Conservation (phyloP, 2,797 vertebrate genomes). For the Enteromius treurensis region DNA sequence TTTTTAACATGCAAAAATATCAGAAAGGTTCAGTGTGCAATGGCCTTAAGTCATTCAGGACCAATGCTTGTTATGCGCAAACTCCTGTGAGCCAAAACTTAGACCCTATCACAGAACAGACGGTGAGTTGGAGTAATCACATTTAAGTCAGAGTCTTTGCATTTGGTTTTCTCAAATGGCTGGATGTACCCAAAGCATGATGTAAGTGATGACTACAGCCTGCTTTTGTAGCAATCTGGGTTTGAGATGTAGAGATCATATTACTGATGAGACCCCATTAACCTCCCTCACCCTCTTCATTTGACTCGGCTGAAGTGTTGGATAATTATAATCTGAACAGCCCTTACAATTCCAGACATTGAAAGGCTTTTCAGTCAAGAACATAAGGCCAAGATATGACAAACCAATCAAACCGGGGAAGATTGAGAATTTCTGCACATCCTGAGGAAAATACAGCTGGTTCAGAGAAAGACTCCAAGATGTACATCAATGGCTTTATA, state of each 20-base stretch:
- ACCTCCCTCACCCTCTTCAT: constrained; percentile 42
- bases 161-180: background rate
- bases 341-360: constrained; percentile 21
- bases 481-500: background rate
- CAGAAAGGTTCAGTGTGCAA: too few species aligned
- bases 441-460: background rate
- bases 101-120: background rate
- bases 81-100: background rate
- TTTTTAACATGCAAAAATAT: background rate
- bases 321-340: constrained; percentile 52
- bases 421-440: background rate
- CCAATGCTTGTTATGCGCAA: background rate
- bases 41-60: background rate
- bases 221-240: constrained; percentile 43
- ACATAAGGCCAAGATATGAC: constrained; percentile 20
- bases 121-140: background rate
- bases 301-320: constrained; percentile 43
- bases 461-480: background rate
- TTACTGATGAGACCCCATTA: constrained; percentile 54
- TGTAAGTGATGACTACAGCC: constrained; percentile 19
- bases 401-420: constrained; percentile 13
- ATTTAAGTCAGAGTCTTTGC: background rate
- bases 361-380: constrained; percentile 33
- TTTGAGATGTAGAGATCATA: constrained; percentile 42
- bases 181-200: background rate